Base-by-base conservation (phyloP, 2,113 vertebrate genomes). In the Merops nubicus region DNA sequence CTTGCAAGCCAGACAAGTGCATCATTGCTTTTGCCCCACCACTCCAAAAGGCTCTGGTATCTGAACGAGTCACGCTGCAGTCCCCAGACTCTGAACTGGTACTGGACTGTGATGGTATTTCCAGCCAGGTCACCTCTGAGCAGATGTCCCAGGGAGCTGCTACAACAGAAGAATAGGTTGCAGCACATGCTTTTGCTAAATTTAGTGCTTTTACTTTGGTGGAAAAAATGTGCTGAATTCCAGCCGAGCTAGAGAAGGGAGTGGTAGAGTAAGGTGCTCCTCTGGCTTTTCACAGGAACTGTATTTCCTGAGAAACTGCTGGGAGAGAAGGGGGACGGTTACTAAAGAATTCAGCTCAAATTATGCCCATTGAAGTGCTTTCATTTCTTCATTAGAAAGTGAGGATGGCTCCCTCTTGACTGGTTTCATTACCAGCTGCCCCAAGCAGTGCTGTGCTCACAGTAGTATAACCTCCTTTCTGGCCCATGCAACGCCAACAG, bases 401-500 rank as follows among this genome's bases (percentile, higher is more conserved):
- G 25, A 63, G 36, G 86, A 57, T 7, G 59, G 34, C 36, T 74
- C 8, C 50, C 28, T 34, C 45, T 16, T 34, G 69, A 1, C 22
- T 17, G 38, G 5, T 83, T 69, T 64, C 26, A 18, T 47, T 48
- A 59, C 20, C 29, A 48, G 54, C 17, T 54, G 59, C 9, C 14
- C 31, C 50, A 47, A 38, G 48, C 16, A 15, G 18, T 8, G 17
- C 56, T 54, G 45, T 1, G 1, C 18, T 48, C 10, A 11, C 0
- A 1, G 26, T 28, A 63, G 23, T 0, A 2, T 12, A 42, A 74
- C 14, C 36, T 57, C 38, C 22, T 83, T 38, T 38, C 22, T 1
- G 1, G 43, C 33, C 8, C 0, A 0, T 0, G 2, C n/a, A 69
- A 19, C 26, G 38, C 34, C 60, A 82, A 15, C n/a, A 48, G 43